These are phyloP conservation scores for Pseudomyrmex cubaensis DNA, from an alignment of 1,140 invertebrate species.

Conservation along the genomic window DNA sequence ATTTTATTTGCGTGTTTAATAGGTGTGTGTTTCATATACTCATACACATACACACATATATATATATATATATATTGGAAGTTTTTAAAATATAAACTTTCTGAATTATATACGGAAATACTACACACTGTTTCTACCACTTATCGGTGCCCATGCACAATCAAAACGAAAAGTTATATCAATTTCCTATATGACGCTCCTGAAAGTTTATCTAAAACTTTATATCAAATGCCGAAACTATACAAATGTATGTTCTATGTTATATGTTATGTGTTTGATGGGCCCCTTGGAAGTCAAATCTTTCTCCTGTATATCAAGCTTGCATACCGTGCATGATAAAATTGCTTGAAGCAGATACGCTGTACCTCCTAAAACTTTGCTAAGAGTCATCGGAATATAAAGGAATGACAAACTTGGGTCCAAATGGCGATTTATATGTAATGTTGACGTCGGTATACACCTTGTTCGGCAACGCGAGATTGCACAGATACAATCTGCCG, in stretches of 20 bases:
- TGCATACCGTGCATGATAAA: slow-evolving; percentile 30
- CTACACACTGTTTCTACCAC: not conserved
- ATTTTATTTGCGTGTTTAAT: not conserved
- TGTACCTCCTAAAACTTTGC: slow-evolving; percentile 66
- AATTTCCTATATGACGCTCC: not conserved
- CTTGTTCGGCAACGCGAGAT: slow-evolving; percentile 92
- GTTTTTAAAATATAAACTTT: slow-evolving; percentile 30
- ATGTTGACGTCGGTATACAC: slow-evolving; percentile 92
- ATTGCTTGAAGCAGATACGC: slow-evolving; percentile 54
- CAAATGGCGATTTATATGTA: slow-evolving; percentile 94
- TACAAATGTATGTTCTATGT: no score
- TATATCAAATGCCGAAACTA: slow-evolving; percentile 58
- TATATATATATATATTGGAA: not conserved
- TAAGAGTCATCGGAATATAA: slow-evolving; percentile 89
- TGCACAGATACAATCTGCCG: slow-evolving; percentile 94
- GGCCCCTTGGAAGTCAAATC: slow-evolving; percentile 17
- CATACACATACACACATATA: no score
- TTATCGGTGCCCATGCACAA: not conserved
- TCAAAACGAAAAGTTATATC: slow-evolving; percentile 25
- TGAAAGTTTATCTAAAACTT: slow-evolving; percentile 35
- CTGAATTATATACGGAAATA: slow-evolving; percentile 10
- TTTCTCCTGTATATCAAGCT: slow-evolving; percentile 25
- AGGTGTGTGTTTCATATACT: no score
- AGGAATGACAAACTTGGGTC: slow-evolving; percentile 94
- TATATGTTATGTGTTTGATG: slow-evolving; percentile 1